Evolutionary conservation across 1,140 invertebrate species (phyloP).

Genomic region (Drosophila micromelanica): DNA sequence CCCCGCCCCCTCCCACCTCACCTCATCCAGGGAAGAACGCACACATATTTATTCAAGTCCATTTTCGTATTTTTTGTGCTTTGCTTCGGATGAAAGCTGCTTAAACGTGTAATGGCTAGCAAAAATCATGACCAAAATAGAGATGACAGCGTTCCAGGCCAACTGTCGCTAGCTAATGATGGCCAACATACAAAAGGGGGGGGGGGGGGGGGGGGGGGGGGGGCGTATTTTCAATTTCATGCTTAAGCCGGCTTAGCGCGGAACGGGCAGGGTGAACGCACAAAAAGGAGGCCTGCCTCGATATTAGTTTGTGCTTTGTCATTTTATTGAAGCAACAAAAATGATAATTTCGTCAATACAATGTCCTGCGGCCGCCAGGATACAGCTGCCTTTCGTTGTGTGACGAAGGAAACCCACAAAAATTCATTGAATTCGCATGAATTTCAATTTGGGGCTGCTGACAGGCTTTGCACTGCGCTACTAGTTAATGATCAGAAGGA

Average conservation of each 20-base stretch:
- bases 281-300: background rate
- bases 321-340: slow-evolving; percentile 81
- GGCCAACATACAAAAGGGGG: background rate
- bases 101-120: slow-evolving; percentile 62
- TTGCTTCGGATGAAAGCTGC: slow-evolving; percentile 32
- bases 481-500: slow-evolving; percentile 71
- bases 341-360: slow-evolving; percentile 79
- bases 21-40: too few relatives aligned
- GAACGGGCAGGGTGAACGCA: background rate
- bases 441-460: slow-evolving; percentile 68
- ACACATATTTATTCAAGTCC: slow-evolving; percentile 30
- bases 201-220: background rate
- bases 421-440: slow-evolving; percentile 67
- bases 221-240: slow-evolving; percentile 58
- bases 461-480: slow-evolving; percentile 59
- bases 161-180: slow-evolving; percentile 21
- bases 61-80: slow-evolving; percentile 23
- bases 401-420: slow-evolving; percentile 19
- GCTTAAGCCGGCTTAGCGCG: slow-evolving; percentile 66
- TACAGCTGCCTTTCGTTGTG: background rate
- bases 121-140: slow-evolving; percentile 59
- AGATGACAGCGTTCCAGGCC: slow-evolving; percentile 46
- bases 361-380: slow-evolving; percentile 22
- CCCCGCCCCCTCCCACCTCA: background rate
- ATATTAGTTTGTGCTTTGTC: slow-evolving; percentile 77